Evolutionary conservation across 1,140 invertebrate species (phyloP), one percentile per base, ranked within the genome.

Genomic region (Andrena cerasifolii): DNA sequence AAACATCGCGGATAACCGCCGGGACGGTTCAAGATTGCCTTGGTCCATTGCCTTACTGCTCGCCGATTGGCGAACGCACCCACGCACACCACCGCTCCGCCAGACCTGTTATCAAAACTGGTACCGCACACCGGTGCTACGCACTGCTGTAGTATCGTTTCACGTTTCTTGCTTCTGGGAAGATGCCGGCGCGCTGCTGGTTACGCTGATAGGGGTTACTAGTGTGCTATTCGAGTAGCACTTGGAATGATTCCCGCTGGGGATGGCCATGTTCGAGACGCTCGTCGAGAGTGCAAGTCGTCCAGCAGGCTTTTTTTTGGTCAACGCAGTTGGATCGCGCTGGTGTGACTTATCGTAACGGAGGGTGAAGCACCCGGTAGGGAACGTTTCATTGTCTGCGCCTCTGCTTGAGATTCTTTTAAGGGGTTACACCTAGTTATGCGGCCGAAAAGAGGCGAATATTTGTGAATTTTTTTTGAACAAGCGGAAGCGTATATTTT

Each of bases 41-140:
- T 83, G 85, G 83, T 83, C 85, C 83, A 86, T 81, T 86, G 83
- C 76, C 83, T 87, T 85, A 85, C 78, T 79, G 78, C 85, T 78
- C 65, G 49, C 49, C 68, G 75, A 75, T 59, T 58, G 63, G 66
- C 65, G 54, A 54, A 67, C 78, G 53, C 68, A 24, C 33, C 53
- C 66, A 61, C 59, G 40, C 54, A 26, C 45, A 14, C 31, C 40
- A 2, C 16, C 8, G 43, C 33, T 78, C 28, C 65, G 68, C 71
- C 47, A 78, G 82, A 84, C 78, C 78, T 80, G 82, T 84, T 85
- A 85, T 85, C 78, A 85, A 85, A 85, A 85, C 79, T 85, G 78
- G 83, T 84, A 85, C 82, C 31, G 47, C 62, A 49, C 43, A 66
- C 82, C 70, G 56, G 43, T 36, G 65, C 62, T 45, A 63, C 43